Conservation (phyloP, 2,888 invertebrate species). For the Lepidocyrtoides sp. region DNA sequence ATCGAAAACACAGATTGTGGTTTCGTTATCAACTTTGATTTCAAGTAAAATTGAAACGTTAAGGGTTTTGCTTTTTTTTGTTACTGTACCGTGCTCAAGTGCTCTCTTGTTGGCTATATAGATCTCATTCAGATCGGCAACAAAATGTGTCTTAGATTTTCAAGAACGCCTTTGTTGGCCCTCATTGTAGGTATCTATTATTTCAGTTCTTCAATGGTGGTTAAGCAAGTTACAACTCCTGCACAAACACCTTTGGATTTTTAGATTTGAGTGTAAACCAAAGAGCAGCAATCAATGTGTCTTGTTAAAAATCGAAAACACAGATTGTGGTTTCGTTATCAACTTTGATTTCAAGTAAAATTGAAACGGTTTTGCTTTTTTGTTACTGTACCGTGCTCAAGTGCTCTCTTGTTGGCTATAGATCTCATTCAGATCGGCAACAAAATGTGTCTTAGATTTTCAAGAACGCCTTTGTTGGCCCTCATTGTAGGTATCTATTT, state of each 20-base stretch:
- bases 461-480: constrained; percentile 56
- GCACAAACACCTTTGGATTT: neutral
- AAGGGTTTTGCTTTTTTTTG: neutral
- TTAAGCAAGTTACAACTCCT: neutral
- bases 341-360: neutral
- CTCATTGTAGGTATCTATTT: constrained; percentile 46
- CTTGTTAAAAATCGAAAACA: neutral
- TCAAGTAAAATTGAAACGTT: neutral
- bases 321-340: neutral
- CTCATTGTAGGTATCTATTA: constrained; percentile 29
- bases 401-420: neutral
- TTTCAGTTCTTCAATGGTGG: constrained; percentile 66
- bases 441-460: constrained; percentile 68
- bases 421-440: constrained; percentile 48
- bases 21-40: neutral
- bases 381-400: neutral
- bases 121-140: constrained; percentile 48
- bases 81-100: neutral
- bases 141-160: constrained; percentile 68
- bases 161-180: constrained; percentile 56
- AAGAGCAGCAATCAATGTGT: neutral
- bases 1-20: neutral
- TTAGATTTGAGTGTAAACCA: neutral
- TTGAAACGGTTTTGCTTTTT: neutral
- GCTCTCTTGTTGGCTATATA: neutral